Base-by-base conservation (phyloP, 2,888 invertebrate genomes). In the Zootermopsis nevadensis region DNA sequence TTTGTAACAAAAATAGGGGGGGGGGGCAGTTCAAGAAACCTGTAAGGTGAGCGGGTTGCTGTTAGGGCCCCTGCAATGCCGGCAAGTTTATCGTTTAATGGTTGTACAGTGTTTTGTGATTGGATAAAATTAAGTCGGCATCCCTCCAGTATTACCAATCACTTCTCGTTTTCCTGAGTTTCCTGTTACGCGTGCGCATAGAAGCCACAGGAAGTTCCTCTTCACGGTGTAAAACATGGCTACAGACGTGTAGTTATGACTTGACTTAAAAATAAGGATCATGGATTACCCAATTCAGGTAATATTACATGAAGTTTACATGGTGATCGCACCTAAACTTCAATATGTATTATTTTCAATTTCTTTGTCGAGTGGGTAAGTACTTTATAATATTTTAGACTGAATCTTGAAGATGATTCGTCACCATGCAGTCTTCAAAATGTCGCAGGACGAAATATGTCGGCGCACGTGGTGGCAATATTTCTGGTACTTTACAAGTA, bases 201-300 rank as follows among this genome's bases (percentile, higher is more conserved):
- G 79, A 66, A 79, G 66, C 66, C 38, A 33, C 79, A 79, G 79
- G 79, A 79, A 79, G 79, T 79, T 77, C 35, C 66, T 79, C 66
- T 76, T 38, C 79, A 66, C n/a, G 66, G 79, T 79, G 79, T 35
- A 66, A 74, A 66, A 79, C 79, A 79, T 79, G 79, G 33, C 66
- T 79, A 19, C 79, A 38, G 60, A 60, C 1, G 60, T 79, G 82
- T 85, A 83, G 85, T 85, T 77, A 86, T 86, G 85, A 85, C 84
- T 85, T 86, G 72, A 85, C 84, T 84, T 72, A 84, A 82, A 83
- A 82, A 82, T 81, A 77, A 82, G 82, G 81, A 81, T 82, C 69
- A 86, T 86, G 86, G 86, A 85, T 83, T 82, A 84, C 66, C 80
- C 82, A 83, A 35, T 84, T 83, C 85, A 85, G 86, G 86, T 86